These are phyloP conservation scores for Melanotus villosus DNA, from an alignment of 2,888 invertebrate genomes.

Conservation along the genomic window DNA sequence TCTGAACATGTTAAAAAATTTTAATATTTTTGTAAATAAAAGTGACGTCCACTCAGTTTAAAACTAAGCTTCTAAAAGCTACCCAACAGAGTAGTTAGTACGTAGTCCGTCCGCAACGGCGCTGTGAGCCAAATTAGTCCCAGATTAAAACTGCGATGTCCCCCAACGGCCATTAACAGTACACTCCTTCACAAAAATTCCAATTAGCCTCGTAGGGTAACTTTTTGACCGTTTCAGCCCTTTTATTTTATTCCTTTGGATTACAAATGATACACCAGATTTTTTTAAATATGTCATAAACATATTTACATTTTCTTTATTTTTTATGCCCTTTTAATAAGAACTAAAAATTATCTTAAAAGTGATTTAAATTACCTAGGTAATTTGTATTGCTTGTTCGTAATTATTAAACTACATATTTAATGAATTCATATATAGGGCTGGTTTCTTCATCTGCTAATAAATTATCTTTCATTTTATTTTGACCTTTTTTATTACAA, in stretches of 20 bases:
- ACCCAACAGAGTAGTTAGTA: slow-evolving; percentile 58
- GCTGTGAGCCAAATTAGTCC: slow-evolving; percentile 66
- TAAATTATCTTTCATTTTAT: too few species aligned
- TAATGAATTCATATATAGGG: too few species aligned
- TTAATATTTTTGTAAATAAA: too few species aligned
- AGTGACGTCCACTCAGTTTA: slow-evolving; percentile 36
- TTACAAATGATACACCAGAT: slow-evolving; percentile 11
- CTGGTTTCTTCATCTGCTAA: too few species aligned
- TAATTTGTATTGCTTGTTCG: too few species aligned
- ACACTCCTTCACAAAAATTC: slow-evolving; percentile 62
- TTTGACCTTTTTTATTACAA: too few species aligned
- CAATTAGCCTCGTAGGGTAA: slow-evolving; percentile 58
- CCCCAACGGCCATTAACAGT: slow-evolving; percentile 66
- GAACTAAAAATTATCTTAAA: too few species aligned
- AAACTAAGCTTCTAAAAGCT: slow-evolving; percentile 29
- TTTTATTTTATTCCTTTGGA: slow-evolving; percentile 38
- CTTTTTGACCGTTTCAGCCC: slow-evolving; percentile 48
- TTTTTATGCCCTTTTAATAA: too few species aligned
- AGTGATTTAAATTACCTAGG: too few species aligned
- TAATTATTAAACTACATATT: too few species aligned
- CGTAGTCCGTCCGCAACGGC: slow-evolving; percentile 62
- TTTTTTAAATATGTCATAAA: background rate
- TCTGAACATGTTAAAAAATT: too few species aligned
- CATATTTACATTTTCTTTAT: background rate
- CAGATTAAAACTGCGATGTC: slow-evolving; percentile 68